phyloP scores from a whole-genome alignment of 2,888 invertebrate genomes.

The Agrochola lychnidis region DNA sequence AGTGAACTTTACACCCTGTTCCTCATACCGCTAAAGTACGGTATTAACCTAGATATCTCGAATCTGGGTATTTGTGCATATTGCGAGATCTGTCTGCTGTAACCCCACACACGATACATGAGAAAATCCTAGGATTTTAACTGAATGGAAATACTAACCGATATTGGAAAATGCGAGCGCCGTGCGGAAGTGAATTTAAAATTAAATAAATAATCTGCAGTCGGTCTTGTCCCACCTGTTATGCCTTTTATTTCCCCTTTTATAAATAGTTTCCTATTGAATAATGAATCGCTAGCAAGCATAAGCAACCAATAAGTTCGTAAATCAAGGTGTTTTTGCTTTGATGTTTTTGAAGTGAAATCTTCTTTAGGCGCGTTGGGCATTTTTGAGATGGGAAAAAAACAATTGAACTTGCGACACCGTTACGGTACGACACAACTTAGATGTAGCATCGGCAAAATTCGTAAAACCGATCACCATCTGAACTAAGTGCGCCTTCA shows the following conservation, averaged over 20 bases:
- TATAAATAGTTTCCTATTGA: neutral
- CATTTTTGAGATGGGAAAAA: no score
- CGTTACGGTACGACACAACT: no score
- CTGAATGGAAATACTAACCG: slow-evolving; percentile 27
- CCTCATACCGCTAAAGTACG: no score
- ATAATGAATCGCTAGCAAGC: neutral
- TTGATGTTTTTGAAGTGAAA: neutral
- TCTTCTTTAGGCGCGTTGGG: no score
- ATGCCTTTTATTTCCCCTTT: slow-evolving; percentile 7
- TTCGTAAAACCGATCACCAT: no score
- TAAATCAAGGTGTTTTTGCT: neutral
- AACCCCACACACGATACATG: neutral
- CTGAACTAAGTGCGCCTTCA: no score
- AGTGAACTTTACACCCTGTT: no score
- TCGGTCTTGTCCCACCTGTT: neutral
- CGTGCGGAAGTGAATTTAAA: slow-evolving; percentile 21
- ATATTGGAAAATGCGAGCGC: slow-evolving; percentile 41
- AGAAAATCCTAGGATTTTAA: slow-evolving; percentile 32
- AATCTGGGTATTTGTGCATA: neutral
- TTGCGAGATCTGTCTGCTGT: neutral
- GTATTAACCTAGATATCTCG: neutral
- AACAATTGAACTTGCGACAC: no score
- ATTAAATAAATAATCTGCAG: slow-evolving; percentile 22
- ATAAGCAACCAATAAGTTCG: no score
- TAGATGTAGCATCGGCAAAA: no score